Evolutionary conservation across 2,113 vertebrate genomes (phyloP), one percentile per base, ranked within the genome.

Genomic region (Electrona antarctica): DNA sequence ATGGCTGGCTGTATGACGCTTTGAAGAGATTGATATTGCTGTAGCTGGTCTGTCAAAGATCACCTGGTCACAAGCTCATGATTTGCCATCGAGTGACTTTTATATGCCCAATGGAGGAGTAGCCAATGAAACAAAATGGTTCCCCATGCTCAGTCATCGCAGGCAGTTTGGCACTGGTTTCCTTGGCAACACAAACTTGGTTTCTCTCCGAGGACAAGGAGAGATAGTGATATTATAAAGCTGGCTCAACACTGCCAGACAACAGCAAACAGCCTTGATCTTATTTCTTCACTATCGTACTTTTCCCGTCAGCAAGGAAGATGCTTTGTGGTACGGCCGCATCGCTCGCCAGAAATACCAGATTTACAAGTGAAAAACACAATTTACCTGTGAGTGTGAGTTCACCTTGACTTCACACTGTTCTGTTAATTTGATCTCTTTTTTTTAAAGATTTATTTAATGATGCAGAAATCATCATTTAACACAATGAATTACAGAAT

Each of bases 101-200:
- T 51, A 45, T 21, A 29, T 56, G 73, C 74, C 82, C 62, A 12
- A 59, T 79, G 74, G 76, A 82, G 78, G 70, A 84, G 69, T 78
- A 84, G 79, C 82, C 85, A 86, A 80, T 81, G 85, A 87, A 85
- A 91, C 85, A 91, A 91, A 93, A 93, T 91, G 89, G 91, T 85
- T 84, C 76, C 90, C 85, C 79, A 73, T 87, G 86, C 88, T 88
- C 84, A 83, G 84, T 89, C 85, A 81, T 87, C 78, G 77, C 74
- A 54, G 71, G 85, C 85, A 92, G 90, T 85, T 92, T 91, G 89
- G 82, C 79, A 48, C 12, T 64, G 74, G 91, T 94, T 91, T 82
- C 91, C 90, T 64, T 92, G 89, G 89, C 88, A 94, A 93, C 93
- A 52, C 80, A 88, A 92, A 90, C 89, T 91, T 90, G 85, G 77